These are phyloP conservation scores for Andricus grossulariae DNA, from an alignment of 1,140 invertebrate species.

Conservation along the genomic window DNA sequence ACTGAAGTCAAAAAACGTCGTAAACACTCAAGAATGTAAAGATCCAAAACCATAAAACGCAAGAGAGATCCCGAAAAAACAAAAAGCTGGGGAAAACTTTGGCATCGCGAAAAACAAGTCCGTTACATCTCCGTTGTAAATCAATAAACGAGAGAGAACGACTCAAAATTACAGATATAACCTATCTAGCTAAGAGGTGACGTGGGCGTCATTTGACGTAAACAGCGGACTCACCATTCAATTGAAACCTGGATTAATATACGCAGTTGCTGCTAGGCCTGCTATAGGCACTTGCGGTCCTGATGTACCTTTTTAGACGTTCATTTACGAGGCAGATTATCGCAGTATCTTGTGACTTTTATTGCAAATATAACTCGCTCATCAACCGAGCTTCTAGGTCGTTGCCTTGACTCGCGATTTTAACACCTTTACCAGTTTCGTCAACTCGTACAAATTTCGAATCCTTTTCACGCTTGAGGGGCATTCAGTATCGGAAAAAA, in stretches of 20 bases:
- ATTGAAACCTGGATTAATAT: conserved; percentile 39
- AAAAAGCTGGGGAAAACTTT: neutral
- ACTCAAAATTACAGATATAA: conserved; percentile 29
- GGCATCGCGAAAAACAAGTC: conserved; percentile 26
- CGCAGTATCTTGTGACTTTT: conserved; percentile 35
- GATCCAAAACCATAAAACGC: neutral
- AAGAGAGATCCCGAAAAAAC: neutral
- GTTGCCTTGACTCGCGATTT: conserved; percentile 39
- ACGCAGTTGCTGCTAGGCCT: conserved; percentile 47
- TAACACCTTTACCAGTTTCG: conserved; percentile 22
- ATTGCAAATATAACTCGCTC: neutral
- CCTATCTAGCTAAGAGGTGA: conserved; percentile 33
- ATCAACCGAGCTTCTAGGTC: conserved; percentile 5
- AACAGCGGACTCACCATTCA: conserved; percentile 44
- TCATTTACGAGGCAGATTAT: conserved; percentile 50
- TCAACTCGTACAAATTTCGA: conserved; percentile 19
- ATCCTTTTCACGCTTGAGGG: conserved; percentile 12
- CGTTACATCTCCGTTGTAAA: conserved; percentile 26
- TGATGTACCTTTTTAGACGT: conserved; percentile 43
- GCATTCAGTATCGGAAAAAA: conserved; percentile 36
- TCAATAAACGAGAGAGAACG: conserved; percentile 29
- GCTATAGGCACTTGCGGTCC: conserved; percentile 44
- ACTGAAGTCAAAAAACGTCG: neutral
- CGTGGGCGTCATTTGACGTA: conserved; percentile 30
- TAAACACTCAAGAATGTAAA: neutral